phyloP scores from a whole-genome alignment of 2,888 invertebrate genomes.

The Lucinisca nassula region DNA sequence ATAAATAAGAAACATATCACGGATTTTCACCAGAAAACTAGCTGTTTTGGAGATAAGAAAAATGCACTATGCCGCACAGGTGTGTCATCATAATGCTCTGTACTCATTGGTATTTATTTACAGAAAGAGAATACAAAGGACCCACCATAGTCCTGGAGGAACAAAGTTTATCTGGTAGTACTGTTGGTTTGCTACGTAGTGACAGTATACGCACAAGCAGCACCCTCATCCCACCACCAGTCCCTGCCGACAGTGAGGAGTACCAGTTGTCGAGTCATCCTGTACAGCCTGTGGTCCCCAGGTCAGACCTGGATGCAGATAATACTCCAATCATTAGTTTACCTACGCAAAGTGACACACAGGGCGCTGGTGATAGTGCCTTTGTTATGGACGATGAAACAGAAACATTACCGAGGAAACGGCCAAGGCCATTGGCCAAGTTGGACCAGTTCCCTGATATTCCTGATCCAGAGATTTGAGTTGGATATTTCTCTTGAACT shows the following conservation, averaged over 20 bases:
- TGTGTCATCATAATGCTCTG: too few species aligned
- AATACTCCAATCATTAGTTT: conserved; percentile 65
- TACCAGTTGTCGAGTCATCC: conserved; percentile 32
- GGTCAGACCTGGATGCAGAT: background rate
- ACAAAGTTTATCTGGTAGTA: conserved; percentile 81
- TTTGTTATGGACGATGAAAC: background rate
- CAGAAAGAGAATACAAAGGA: background rate
- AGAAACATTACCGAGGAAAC: conserved; percentile 10
- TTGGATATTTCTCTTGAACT: too few species aligned
- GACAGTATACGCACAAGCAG: conserved; percentile 35
- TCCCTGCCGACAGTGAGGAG: conserved; percentile 35
- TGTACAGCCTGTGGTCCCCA: conserved; percentile 4
- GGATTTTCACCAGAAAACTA: too few species aligned
- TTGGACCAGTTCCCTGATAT: conserved; percentile 49
- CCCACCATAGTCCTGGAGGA: conserved; percentile 68
- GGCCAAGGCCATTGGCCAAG: conserved; percentile 47
- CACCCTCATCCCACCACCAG: background rate
- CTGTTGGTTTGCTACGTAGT: conserved; percentile 74
- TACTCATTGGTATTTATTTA: background rate
- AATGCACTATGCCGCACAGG: too few species aligned
- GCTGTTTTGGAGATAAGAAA: too few species aligned
- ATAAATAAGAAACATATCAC: too few species aligned
- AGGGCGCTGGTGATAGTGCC: background rate
- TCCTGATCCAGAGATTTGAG: conserved; percentile 56
- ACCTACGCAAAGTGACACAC: conserved; percentile 32